Evolutionary conservation across 2,888 invertebrate genomes (phyloP).

Genomic region (Coenonympha arcania): DNA sequence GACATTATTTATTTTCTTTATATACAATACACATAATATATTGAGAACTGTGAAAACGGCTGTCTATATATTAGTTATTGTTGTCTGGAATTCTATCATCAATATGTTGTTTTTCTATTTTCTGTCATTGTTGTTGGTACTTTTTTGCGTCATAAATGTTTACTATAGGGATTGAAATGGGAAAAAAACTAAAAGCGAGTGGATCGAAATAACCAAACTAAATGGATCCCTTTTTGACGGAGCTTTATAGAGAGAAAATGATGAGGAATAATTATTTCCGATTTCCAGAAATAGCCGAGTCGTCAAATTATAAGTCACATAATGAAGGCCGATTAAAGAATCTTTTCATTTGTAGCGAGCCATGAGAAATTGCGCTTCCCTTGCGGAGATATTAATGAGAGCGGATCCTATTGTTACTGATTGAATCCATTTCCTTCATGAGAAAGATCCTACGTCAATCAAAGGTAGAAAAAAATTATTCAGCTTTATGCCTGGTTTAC

Average conservation of each 20-base stretch:
- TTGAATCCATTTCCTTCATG: neutral
- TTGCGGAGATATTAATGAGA: neutral
- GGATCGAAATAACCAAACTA: too few relatives aligned
- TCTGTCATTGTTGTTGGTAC: neutral
- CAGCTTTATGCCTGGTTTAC: too few relatives aligned
- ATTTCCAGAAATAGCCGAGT: neutral
- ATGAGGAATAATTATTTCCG: neutral
- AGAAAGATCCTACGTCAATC: neutral
- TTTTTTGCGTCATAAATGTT: too few relatives aligned
- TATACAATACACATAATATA: neutral
- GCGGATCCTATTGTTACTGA: neutral
- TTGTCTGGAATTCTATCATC: neutral
- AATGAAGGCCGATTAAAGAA: conserved; percentile 1
- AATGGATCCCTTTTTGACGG: too few relatives aligned
- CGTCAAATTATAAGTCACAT: neutral
- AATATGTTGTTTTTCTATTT: neutral
- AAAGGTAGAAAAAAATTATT: too few relatives aligned
- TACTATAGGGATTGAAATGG: too few relatives aligned
- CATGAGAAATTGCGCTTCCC: neutral
- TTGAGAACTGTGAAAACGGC: neutral
- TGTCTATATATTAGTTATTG: too few relatives aligned
- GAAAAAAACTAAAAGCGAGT: too few relatives aligned
- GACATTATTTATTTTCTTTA: neutral
- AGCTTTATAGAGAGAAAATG: too few relatives aligned
- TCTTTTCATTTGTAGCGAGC: conserved; percentile 1